Evolutionary conservation across 2,797 vertebrate species (phyloP).

Genomic region (Geotrypetes seraphini): DNA sequence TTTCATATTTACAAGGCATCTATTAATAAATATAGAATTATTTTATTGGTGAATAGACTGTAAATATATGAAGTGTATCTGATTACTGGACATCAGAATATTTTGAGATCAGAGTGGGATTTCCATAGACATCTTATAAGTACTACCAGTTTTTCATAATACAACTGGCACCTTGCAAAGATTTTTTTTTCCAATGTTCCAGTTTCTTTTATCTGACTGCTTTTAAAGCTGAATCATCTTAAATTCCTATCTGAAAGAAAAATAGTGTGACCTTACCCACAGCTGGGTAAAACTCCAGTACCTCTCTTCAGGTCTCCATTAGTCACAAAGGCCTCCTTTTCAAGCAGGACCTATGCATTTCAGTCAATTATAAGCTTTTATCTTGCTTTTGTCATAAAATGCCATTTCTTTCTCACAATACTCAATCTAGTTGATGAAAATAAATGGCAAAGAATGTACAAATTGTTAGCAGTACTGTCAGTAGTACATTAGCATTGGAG

Average conservation of each 20-base stretch:
- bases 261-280: conserved; percentile 9
- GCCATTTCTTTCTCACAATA: conserved; percentile 43
- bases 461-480: conserved; percentile 27
- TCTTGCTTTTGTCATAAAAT: conserved; percentile 43
- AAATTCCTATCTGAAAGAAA: conserved; percentile 1
- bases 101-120: conserved; percentile 24
- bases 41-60: neutral
- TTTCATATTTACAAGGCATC: neutral
- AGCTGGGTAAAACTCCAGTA: conserved; percentile 24
- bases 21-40: neutral
- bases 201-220: conserved; percentile 11
- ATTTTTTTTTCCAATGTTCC: conserved; percentile 9
- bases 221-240: conserved; percentile 3
- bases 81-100: conserved; percentile 10
- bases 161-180: conserved; percentile 5
- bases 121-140: conserved; percentile 26
- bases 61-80: neutral
- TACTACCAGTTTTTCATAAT: conserved; percentile 32
- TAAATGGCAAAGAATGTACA: conserved; percentile 31
- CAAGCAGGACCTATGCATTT: conserved; percentile 25
- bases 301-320: conserved; percentile 30
- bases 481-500: conserved; percentile 16
- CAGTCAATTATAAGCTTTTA: conserved; percentile 48
- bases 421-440: conserved; percentile 50
- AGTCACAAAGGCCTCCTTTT: conserved; percentile 39